These are phyloP conservation scores for Sphaerodactylus townsendi DNA, from an alignment of 2,113 vertebrate genomes.

Conservation along the genomic window DNA sequence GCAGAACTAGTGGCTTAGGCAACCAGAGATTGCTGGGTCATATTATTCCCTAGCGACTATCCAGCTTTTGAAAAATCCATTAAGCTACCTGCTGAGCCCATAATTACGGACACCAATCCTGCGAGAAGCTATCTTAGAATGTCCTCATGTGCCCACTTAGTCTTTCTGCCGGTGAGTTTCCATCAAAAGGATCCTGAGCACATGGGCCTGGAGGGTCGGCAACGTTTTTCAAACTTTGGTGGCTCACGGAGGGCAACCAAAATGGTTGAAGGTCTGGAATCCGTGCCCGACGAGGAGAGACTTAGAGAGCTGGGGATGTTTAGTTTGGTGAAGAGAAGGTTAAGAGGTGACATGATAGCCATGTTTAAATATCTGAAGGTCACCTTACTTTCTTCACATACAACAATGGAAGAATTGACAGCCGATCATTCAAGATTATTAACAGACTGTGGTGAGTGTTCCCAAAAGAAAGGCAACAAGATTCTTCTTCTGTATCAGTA, in stretches of 20 bases:
- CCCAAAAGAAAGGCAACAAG: too few species aligned
- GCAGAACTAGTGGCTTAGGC: neutral
- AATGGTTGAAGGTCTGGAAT: too few species aligned
- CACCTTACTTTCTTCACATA: too few species aligned
- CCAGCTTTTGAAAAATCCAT: slow-evolving; percentile 2
- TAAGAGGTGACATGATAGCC: too few species aligned
- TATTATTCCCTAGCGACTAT: neutral
- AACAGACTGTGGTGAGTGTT: too few species aligned
- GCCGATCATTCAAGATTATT: too few species aligned
- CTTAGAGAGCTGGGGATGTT: too few species aligned
- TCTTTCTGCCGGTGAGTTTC: neutral
- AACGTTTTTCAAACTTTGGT: neutral
- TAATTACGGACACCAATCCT: neutral
- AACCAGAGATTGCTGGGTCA: neutral
- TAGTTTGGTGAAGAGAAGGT: too few species aligned
- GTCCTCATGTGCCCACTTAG: neutral
- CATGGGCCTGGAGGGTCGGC: neutral
- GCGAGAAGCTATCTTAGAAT: neutral
- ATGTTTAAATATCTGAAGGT: too few species aligned
- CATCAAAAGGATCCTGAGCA: neutral
- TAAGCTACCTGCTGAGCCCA: neutral
- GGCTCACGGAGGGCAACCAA: neutral
- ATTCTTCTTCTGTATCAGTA: too few species aligned
- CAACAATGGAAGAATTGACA: too few species aligned
- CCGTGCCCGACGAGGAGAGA: too few species aligned